Conservation (phyloP, 30 jellyfish, hydroid and myxozoan genomes). For the Sanderia malayensis region DNA sequence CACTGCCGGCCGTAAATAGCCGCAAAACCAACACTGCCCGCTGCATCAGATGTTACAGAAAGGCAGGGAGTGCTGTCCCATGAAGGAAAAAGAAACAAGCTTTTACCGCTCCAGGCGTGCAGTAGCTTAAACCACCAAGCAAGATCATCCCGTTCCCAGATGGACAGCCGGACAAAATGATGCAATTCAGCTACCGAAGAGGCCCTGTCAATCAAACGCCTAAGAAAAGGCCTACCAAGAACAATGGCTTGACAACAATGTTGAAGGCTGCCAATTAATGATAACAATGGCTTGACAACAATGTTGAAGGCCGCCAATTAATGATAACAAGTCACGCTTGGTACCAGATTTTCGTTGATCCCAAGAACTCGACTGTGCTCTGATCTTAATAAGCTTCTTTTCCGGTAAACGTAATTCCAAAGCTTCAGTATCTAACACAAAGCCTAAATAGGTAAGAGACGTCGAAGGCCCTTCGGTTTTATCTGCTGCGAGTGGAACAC, state of each 20-base stretch:
- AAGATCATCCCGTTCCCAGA: neutral
- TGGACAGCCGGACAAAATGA: neutral
- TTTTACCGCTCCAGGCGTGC: neutral
- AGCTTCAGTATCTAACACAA: neutral
- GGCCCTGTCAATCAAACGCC: neutral
- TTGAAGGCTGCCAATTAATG: neutral
- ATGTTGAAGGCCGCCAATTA: neutral
- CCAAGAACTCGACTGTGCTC: neutral
- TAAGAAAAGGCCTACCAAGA: neutral
- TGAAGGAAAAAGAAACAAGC: neutral
- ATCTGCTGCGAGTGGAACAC: neutral
- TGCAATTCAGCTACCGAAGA: neutral
- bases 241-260: neutral
- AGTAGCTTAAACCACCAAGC: neutral
- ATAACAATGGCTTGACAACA: neutral
- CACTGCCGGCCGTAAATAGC: neutral
- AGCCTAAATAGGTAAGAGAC: neutral
- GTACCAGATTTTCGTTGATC: neutral
- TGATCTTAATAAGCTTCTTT: neutral
- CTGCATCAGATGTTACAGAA: neutral
- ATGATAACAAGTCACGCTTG: neutral
- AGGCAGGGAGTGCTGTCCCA: neutral
- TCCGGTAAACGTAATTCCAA: neutral
- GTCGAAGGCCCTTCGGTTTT: neutral
- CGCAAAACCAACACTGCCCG: neutral